phyloP scores from a whole-genome alignment of 2,113 vertebrate species.

The Hymenochirus boettgeri region DNA sequence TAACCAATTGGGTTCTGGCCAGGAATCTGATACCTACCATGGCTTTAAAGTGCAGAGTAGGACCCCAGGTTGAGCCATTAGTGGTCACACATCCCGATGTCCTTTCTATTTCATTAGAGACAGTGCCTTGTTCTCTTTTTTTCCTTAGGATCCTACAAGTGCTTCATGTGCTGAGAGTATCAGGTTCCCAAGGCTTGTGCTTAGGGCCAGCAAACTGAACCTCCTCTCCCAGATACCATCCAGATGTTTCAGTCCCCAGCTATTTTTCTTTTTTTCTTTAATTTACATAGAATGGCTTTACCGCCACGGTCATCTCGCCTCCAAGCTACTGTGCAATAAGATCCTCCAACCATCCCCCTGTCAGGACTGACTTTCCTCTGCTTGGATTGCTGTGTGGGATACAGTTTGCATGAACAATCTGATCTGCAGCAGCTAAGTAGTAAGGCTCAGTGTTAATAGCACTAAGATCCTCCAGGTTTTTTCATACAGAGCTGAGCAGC shows the following conservation, averaged over 20 bases:
- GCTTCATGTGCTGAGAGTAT: constrained; percentile 11
- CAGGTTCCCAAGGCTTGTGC: constrained; percentile 9
- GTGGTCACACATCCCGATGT: background rate
- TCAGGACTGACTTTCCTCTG: background rate
- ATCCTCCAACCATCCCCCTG: background rate
- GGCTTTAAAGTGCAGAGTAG: background rate
- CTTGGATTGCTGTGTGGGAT: constrained; percentile 3
- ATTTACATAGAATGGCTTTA: constrained; percentile 3
- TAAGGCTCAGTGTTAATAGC: constrained; percentile 12
- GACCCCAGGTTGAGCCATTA: background rate
- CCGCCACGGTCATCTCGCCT: background rate
- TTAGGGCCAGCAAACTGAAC: constrained; percentile 11
- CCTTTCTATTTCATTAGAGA: no score
- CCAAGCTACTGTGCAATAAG: constrained; percentile 11
- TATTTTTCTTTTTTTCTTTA: background rate
- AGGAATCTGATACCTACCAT: constrained; percentile 32
- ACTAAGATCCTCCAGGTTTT: background rate
- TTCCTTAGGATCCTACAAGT: constrained; percentile 32
- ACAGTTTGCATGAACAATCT: constrained; percentile 7
- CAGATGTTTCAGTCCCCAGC: constrained; percentile 17
- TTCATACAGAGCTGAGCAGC: background rate
- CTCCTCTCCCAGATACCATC: constrained; percentile 6
- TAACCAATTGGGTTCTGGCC: no score
- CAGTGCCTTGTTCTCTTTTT: constrained; percentile 18
- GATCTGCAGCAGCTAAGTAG: background rate